Conservation (phyloP, 1,140 invertebrate species). For the Dinoponera quadriceps region DNA sequence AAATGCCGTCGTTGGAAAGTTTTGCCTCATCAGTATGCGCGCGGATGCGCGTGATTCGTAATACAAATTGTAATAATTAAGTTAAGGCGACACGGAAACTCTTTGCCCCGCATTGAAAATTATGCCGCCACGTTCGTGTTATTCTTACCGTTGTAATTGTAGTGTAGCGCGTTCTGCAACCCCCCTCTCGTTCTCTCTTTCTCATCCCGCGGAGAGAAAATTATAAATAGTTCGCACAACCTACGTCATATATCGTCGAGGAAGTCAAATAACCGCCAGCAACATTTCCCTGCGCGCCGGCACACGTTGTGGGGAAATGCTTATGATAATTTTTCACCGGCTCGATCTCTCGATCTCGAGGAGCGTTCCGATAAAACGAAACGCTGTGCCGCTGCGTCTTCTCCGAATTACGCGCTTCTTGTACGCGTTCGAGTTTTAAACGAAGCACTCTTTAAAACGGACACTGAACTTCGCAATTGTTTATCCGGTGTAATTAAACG, state of each 20-base stretch:
- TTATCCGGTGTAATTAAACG: no score
- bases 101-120: constrained; percentile 42
- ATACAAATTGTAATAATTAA: constrained; percentile 57
- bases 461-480: no score
- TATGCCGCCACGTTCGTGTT: constrained; percentile 4
- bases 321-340: no score
- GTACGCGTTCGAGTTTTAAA: no score
- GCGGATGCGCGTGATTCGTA: constrained; percentile 25
- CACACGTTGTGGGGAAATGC: no score
- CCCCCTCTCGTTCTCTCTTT: not conserved
- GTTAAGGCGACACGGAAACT: constrained; percentile 5
- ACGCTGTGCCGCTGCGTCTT: no score
- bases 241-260: constrained; percentile 33
- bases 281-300: not conserved
- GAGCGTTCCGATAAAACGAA: no score
- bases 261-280: constrained; percentile 35
- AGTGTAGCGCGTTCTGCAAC: not conserved
- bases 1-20: constrained; percentile 36
- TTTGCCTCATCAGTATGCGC: constrained; percentile 43
- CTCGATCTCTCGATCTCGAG: not conserved
- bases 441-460: no score
- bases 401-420: no score
- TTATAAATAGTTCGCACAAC: constrained; percentile 26
- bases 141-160: not conserved
- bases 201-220: not conserved